A percentile compares a stretch with the other conserved stretches of the same genome.
These are phyloP conservation scores for Atrichornis clamosus DNA, from an alignment of 2,113 vertebrate genomes.

Conservation along the genomic window DNA sequence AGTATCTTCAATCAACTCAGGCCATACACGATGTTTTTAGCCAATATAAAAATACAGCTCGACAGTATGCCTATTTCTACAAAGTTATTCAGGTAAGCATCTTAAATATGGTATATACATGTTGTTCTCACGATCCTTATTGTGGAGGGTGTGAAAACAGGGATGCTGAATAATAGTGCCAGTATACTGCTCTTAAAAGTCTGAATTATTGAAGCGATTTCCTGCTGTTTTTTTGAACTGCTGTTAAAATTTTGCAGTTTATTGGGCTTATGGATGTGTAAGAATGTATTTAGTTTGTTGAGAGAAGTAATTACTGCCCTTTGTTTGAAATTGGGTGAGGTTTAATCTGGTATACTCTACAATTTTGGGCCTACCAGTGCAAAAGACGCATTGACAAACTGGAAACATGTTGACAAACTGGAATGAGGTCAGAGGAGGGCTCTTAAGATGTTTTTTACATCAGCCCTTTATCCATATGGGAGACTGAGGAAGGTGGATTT, in stretches of 20 bases:
- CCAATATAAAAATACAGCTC: conserved; percentile 97
- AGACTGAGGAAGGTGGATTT: background rate
- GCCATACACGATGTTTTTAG: conserved; percentile 92
- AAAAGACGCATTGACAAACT: background rate
- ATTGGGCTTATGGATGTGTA: background rate
- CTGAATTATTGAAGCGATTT: background rate
- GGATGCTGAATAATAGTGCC: background rate
- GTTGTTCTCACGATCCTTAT: background rate
- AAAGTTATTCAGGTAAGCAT: conserved; percentile 91
- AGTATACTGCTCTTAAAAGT: background rate
- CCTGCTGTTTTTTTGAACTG: background rate
- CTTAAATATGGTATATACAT: background rate
- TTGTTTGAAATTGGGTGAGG: background rate
- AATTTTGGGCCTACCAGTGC: background rate
- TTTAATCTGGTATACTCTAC: background rate
- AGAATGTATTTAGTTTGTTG: background rate
- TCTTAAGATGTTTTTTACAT: background rate
- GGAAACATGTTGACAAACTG: background rate
- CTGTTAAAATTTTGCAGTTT: background rate
- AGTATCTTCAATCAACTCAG: conserved; percentile 89
- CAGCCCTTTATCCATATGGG: background rate
- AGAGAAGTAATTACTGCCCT: background rate
- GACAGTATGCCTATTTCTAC: conserved; percentile 98
- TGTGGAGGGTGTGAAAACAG: background rate
- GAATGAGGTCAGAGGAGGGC: background rate